phyloP scores from a whole-genome alignment of 2,113 vertebrate genomes.

The Psittacula cyanocephala region DNA sequence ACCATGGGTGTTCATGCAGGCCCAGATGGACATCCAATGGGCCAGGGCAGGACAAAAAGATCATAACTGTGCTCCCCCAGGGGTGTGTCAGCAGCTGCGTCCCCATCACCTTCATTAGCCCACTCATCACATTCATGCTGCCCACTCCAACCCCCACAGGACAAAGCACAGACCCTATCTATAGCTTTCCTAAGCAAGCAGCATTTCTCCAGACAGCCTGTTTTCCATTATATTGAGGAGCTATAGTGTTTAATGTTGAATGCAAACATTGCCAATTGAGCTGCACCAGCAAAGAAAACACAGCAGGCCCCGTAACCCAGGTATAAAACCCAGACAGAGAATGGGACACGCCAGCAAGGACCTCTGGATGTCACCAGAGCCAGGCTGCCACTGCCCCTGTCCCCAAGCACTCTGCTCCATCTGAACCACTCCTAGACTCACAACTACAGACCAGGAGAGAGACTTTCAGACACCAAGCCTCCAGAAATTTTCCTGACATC shows the following conservation, averaged over 20 bases:
- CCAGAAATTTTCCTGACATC: neutral
- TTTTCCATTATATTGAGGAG: neutral
- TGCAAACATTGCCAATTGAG: neutral
- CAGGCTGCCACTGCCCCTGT: neutral
- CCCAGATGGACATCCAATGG: neutral
- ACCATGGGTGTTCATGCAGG: neutral
- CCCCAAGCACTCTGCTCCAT: neutral
- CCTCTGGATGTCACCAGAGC: neutral
- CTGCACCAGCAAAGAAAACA: neutral
- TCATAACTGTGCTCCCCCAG: neutral
- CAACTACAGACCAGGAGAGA: neutral
- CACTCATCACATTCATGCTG: too few species aligned
- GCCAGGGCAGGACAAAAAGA: neutral
- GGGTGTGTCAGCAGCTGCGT: neutral
- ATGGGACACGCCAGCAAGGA: neutral
- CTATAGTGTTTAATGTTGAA: neutral
- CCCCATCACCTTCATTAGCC: neutral
- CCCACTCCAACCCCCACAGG: rapidly evolving
- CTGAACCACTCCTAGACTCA: neutral
- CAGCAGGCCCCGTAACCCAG: neutral
- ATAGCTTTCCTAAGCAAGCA: neutral
- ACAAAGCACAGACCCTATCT: neutral
- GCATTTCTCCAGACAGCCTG: neutral
- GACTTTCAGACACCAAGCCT: neutral
- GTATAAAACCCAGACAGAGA: neutral